phyloP scores from a whole-genome alignment of 2,797 vertebrate species.

The Australoheros facetus region DNA sequence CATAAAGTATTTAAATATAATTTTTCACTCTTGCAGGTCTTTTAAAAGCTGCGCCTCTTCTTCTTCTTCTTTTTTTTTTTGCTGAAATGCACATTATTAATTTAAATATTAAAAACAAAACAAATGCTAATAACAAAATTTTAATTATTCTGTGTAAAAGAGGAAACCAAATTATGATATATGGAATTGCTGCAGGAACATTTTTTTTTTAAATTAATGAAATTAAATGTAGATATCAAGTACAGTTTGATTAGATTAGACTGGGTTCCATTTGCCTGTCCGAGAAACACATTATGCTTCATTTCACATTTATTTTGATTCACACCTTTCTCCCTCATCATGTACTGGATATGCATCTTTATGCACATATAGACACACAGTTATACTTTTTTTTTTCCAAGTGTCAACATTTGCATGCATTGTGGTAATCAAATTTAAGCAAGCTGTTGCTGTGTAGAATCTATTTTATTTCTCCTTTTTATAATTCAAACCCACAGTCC shows the following conservation, averaged over 20 bases:
- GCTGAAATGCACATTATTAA: background rate
- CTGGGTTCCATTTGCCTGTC: background rate
- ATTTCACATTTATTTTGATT: background rate
- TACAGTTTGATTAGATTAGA: background rate
- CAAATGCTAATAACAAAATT: background rate
- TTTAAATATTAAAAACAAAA: background rate
- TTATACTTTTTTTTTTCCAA: background rate
- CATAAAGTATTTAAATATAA: background rate
- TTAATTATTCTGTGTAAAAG: background rate
- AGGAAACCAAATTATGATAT: background rate
- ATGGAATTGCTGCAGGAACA: background rate
- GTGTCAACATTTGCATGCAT: constrained; percentile 18
- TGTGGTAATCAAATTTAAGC: constrained; percentile 25
- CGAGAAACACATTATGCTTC: background rate
- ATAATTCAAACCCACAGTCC: constrained; percentile 42
- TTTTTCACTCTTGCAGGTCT: background rate
- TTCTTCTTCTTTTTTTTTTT: no score
- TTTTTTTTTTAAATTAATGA: background rate
- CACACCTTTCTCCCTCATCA: background rate
- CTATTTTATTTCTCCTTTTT: constrained; percentile 16
- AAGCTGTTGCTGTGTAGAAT: constrained; percentile 16
- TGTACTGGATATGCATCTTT: background rate
- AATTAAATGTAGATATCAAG: background rate
- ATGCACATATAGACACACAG: background rate
- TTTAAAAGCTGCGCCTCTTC: background rate